phyloP scores from a whole-genome alignment of 2,797 vertebrate species.

The Smutsia gigantea region DNA sequence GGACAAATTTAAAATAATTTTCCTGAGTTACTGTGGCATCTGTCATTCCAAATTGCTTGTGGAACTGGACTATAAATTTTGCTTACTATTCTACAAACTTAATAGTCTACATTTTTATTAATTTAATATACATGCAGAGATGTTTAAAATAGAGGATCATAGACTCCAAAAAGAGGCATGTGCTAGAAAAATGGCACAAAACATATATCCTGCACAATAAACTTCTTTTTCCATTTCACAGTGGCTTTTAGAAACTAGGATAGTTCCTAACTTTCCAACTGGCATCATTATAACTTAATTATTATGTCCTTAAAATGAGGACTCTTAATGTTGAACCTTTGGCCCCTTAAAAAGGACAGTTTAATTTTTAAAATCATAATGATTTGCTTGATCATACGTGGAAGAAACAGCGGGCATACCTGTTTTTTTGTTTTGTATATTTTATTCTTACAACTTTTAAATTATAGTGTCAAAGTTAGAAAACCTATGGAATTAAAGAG shows the following conservation, averaged over 20 bases:
- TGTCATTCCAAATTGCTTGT: not conserved
- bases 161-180: not conserved
- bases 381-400: not conserved
- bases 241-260: not conserved
- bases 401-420: not conserved
- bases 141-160: not conserved
- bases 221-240: not conserved
- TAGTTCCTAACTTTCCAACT: not conserved
- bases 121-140: not conserved
- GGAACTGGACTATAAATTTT: constrained; percentile 6
- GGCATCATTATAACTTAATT: not conserved
- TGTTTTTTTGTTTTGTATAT: not conserved
- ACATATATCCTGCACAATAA: not conserved
- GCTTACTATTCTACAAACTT: constrained; percentile 18
- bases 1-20: constrained; percentile 22
- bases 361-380: not conserved
- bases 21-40: not conserved
- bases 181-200: not conserved
- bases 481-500: not conserved
- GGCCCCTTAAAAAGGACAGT: not conserved
- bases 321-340: not conserved
- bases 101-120: not conserved
- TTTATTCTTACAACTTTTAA: not conserved
- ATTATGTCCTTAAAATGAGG: not conserved
- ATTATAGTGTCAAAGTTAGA: not conserved